Percentiles rank a stretch among this genome's conserved stretches.
phyloP scores from a whole-genome alignment of 2,888 invertebrate genomes.

The Machimus rusticus region DNA sequence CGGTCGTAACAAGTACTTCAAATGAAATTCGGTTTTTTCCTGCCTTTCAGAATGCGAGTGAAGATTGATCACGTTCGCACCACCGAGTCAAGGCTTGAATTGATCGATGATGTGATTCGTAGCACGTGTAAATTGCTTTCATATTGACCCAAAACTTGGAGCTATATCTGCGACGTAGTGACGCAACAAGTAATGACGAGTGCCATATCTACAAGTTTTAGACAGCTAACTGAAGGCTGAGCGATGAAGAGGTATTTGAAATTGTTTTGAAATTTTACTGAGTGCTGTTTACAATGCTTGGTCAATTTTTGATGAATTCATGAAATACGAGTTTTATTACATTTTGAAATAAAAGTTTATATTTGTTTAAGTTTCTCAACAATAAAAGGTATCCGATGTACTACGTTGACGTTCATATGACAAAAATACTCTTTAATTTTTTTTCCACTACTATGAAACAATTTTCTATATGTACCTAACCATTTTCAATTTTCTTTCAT shows the following conservation, averaged over 20 bases:
- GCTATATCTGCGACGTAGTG: not conserved
- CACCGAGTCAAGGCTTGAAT: not conserved
- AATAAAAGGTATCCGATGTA: not conserved
- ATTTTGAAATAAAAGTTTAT: not conserved
- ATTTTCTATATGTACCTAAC: too few species aligned
- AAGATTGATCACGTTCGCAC: slow-evolving; percentile 37
- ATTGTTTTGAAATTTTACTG: not conserved
- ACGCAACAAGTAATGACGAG: not conserved
- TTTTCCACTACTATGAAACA: too few species aligned
- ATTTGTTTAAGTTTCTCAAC: not conserved
- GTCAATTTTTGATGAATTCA: not conserved
- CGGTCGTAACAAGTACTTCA: slow-evolving; percentile 2
- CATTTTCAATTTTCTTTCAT: too few species aligned
- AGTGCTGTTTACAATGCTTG: not conserved
- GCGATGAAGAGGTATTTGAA: not conserved
- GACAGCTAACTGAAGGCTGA: not conserved
- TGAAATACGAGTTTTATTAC: not conserved
- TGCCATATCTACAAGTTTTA: not conserved
- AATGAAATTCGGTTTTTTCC: not conserved
- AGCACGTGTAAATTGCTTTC: slow-evolving; percentile 2
- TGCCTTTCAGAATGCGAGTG: slow-evolving; percentile 2
- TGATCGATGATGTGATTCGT: not conserved
- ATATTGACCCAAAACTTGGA: not conserved
- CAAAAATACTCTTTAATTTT: too few species aligned
- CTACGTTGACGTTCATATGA: too few species aligned